These are phyloP conservation scores for Pasiphila rectangulata DNA, from an alignment of 2,888 invertebrate species.

Conservation along the genomic window DNA sequence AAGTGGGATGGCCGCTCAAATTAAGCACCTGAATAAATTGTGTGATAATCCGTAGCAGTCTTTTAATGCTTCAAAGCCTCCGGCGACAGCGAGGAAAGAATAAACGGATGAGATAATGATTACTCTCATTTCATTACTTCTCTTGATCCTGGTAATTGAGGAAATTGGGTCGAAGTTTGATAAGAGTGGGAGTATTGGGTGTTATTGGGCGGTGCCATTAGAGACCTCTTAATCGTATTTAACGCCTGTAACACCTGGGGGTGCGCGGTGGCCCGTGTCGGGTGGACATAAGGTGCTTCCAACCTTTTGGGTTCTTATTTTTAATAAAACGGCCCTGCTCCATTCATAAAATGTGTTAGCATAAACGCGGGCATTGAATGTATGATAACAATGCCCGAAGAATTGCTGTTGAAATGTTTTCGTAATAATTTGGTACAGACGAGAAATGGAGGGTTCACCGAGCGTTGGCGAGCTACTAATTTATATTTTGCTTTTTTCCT, in stretches of 20 bases:
- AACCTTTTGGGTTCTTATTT: constrained; percentile 40
- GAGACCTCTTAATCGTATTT: constrained; percentile 73
- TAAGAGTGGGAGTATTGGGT: constrained; percentile 63
- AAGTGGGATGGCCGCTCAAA: constrained; percentile 76
- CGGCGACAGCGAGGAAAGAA: constrained; percentile 62
- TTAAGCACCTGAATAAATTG: constrained; percentile 81
- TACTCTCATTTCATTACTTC: constrained; percentile 78
- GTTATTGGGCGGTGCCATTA: constrained; percentile 66
- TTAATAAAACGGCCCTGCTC: constrained; percentile 33
- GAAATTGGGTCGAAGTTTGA: constrained; percentile 75
- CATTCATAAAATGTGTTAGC: constrained; percentile 40
- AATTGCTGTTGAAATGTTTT: constrained; percentile 32
- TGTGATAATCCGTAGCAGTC: constrained; percentile 77
- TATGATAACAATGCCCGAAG: constrained; percentile 36
- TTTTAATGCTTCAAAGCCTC: constrained; percentile 72
- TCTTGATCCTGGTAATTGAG: constrained; percentile 78
- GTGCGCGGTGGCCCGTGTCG: constrained; percentile 65
- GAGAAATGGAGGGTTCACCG: constrained; percentile 40
- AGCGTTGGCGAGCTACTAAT: constrained; percentile 51
- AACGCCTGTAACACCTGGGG: constrained; percentile 74
- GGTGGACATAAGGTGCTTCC: constrained; percentile 47
- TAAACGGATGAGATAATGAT: constrained; percentile 77
- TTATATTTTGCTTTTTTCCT: constrained; percentile 60
- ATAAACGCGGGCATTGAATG: constrained; percentile 39
- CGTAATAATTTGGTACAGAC: constrained; percentile 36